Evolutionary conservation across 2,113 vertebrate genomes (phyloP).

Genomic region (Myotis lucifugus): DNA sequence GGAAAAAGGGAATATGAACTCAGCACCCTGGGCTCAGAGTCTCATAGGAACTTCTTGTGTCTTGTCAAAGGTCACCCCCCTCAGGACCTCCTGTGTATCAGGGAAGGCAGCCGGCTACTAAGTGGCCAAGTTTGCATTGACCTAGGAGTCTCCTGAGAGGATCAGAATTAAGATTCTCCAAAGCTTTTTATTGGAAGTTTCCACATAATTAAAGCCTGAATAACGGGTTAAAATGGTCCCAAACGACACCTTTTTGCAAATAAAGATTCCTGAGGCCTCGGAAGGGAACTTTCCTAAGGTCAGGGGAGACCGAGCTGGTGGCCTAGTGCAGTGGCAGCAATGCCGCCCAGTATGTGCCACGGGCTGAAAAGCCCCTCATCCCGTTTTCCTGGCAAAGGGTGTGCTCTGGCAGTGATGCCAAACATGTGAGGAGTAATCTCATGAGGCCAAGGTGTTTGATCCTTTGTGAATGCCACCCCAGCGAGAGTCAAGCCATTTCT

Average conservation of each 20-base stretch:
- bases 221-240: background rate
- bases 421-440: background rate
- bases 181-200: background rate
- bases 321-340: background rate
- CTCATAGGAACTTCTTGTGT: background rate
- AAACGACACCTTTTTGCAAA: background rate
- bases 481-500: background rate
- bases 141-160: background rate
- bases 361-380: background rate
- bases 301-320: background rate
- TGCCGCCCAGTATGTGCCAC: background rate
- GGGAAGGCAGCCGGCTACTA: background rate
- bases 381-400: background rate
- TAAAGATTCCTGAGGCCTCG: background rate
- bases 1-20: background rate
- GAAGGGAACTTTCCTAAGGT: background rate
- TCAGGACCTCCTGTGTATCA: background rate
- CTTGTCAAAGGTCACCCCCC: background rate
- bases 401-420: background rate
- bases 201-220: background rate
- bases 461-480: background rate
- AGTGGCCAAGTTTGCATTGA: background rate
- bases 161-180: background rate
- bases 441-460: rapidly evolving
- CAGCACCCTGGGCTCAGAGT: background rate